Base-by-base conservation (phyloP, 2,888 invertebrate species). In the Lucinisca nassula region DNA sequence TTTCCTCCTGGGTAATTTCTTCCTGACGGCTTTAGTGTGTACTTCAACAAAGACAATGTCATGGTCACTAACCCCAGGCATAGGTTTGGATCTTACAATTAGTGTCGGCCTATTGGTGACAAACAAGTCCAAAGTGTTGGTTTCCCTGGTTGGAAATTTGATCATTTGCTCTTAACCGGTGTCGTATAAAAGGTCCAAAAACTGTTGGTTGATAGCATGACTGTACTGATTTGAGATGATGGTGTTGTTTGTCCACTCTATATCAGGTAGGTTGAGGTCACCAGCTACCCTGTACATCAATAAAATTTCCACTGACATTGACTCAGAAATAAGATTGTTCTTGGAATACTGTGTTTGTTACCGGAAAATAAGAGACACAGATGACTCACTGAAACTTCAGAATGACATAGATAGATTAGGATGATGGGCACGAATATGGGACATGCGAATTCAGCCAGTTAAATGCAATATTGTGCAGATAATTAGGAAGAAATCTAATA, bases 41-140 rank as follows among this genome's bases (percentile, higher is more conserved):
- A 61, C 37, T 37, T 82, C 76, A 14, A 82, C 37, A 17, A 70
- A 80, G 1, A 77, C 82, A 21, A 76, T 82, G 27, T 79, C 82
- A 35, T 82, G 88, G 35, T 84, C 84, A 67, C 80, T 75, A n/a
- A 81, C 72, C 1, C 88, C 78, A 21, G 78, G 80, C 3, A 75
- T n/a, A 21, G 81, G 82, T 38, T 78, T 82, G n/a, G 72, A 58
- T 27, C 27, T 58, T 6, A 27, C 2, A 27, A 58, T 58, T 10
- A 58, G 27, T 8, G 45, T 49, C 30, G 85, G 88, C 49, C 40
- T 85, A 79, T 88, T 85, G 4, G 82, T 83, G 0, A 82, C 2
- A 37, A 85, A 82, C 21, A 82, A 1, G 17, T 88, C 82, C 0
- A 88, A 51, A 0, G 24, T 83, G 38, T 70, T 67, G 1, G 8